Evolutionary conservation across 2,888 invertebrate species (phyloP).

Genomic region (Julus scandinavius): DNA sequence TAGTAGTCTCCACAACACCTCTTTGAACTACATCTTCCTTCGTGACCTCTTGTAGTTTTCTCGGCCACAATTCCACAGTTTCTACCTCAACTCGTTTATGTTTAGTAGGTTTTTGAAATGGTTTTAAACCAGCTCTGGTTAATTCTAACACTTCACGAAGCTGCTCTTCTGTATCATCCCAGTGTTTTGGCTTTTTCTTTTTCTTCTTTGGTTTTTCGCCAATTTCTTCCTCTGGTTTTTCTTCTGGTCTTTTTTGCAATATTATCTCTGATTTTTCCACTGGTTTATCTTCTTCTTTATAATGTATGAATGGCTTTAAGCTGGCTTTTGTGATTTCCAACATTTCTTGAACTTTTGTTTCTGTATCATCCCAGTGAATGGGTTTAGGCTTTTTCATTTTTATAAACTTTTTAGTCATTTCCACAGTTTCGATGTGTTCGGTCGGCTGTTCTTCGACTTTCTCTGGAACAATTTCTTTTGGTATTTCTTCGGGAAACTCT

Average conservation of each 20-base stretch:
- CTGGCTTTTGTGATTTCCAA: constrained; percentile 39
- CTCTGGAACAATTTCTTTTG: constrained; percentile 48
- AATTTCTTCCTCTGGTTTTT: constrained; percentile 8
- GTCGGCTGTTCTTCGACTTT: constrained; percentile 47
- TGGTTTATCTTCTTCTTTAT: constrained; percentile 46
- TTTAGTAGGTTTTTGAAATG: constrained; percentile 14
- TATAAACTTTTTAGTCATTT: constrained; percentile 14
- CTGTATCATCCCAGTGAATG: constrained; percentile 30
- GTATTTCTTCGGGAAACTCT: constrained; percentile 56
- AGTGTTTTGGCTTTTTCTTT: constrained; percentile 16
- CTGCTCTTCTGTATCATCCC: not conserved
- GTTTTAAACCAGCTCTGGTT: constrained; percentile 25
- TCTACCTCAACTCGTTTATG: not conserved
- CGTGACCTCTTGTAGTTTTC: not conserved
- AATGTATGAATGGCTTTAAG: not conserved
- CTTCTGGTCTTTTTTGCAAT: not conserved
- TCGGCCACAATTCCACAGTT: not conserved
- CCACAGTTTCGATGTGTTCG: constrained; percentile 32
- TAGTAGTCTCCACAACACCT: not conserved
- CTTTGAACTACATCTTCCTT: not conserved
- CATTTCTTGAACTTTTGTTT: constrained; percentile 50
- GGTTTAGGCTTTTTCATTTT: constrained; percentile 44
- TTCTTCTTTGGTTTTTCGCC: constrained; percentile 33
- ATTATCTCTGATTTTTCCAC: not conserved
- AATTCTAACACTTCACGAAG: not conserved